A percentile compares a stretch with the other conserved stretches of the same genome.
Conservation (phyloP, 2,888 invertebrate species). For the Lasius platythorax region DNA sequence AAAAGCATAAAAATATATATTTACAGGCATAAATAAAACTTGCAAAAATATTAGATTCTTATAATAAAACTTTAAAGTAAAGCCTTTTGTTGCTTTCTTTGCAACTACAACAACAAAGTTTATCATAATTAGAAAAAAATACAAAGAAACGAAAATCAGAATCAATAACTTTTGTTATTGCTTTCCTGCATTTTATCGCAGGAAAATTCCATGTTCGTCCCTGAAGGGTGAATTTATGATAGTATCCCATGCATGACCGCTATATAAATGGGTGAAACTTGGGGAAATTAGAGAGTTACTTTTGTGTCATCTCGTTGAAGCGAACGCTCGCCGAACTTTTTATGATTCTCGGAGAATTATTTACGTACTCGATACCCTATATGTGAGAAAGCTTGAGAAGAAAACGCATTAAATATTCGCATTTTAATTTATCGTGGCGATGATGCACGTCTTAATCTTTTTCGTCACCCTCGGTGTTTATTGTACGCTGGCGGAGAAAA, state of each 20-base stretch:
- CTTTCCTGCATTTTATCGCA: neutral
- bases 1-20: neutral
- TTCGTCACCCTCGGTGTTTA: conserved; percentile 25
- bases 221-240: conserved; percentile 75
- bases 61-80: neutral
- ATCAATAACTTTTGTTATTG: neutral
- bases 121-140: neutral
- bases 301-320: conserved; percentile 51
- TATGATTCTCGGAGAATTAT: neutral
- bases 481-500: conserved; percentile 47
- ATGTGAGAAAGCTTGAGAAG: neutral
- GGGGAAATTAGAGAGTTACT: conserved; percentile 77
- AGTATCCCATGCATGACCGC: conserved; percentile 76
- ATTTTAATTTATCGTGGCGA: conserved; percentile 13
- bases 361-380: neutral
- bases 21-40: neutral
- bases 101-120: neutral
- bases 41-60: neutral
- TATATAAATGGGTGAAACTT: conserved; percentile 82
- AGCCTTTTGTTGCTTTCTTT: neutral
- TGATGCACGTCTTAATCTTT: conserved; percentile 54
- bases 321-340: conserved; percentile 32
- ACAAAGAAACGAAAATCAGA: neutral
- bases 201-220: conserved; percentile 53
- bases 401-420: conserved; percentile 19